These are phyloP conservation scores for Plectus sambesii DNA, from an alignment of 1,140 invertebrate species.

Conservation along the genomic window DNA sequence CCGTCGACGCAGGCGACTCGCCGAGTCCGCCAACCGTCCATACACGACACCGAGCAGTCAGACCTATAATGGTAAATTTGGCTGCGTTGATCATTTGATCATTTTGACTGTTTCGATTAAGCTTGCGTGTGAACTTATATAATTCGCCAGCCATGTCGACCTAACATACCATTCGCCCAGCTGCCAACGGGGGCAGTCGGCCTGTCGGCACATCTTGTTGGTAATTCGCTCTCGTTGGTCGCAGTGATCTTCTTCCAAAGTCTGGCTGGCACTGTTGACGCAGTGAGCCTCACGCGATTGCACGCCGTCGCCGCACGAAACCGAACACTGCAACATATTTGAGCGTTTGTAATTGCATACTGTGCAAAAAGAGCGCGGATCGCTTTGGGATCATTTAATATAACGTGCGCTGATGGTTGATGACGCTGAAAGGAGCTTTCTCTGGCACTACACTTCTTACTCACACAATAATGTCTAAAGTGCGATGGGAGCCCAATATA, in stretches of 20 bases:
- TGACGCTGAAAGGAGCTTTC: too few species aligned
- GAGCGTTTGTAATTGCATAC: too few species aligned
- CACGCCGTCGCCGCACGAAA: constrained; percentile 58
- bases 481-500: too few species aligned
- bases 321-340: constrained; percentile 54
- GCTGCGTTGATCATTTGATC: background rate
- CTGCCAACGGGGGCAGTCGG: constrained; percentile 34
- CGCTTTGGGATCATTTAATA: too few species aligned
- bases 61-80: background rate
- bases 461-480: too few species aligned
- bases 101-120: too few species aligned
- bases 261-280: constrained; percentile 46
- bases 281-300: constrained; percentile 56
- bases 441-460: too few species aligned
- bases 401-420: too few species aligned
- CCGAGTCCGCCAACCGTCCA: constrained; percentile 35
- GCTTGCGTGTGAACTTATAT: too few species aligned
- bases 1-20: constrained; percentile 37
- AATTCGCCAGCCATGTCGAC: too few species aligned
- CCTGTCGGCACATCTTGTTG: constrained; percentile 31
- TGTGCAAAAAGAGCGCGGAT: too few species aligned
- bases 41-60: constrained; percentile 33
- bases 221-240: constrained; percentile 33
- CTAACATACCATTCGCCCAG: background rate
- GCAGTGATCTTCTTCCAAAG: constrained; percentile 21